Evolutionary conservation across 1,140 invertebrate genomes (phyloP), one percentile per base, ranked within the genome.

Genomic region (Teleopsis dalmanni): DNA sequence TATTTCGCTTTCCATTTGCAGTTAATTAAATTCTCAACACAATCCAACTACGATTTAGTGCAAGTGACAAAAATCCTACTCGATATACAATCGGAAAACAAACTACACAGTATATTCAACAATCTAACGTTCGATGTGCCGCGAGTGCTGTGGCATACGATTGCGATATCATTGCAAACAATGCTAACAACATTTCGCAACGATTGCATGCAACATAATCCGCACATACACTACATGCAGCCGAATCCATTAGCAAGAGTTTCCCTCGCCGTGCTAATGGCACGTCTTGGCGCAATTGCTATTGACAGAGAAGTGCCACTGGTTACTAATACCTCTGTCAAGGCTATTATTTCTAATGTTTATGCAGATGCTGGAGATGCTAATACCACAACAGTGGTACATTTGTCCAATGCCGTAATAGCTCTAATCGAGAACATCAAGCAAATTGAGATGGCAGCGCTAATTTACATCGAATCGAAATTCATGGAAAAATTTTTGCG

Each of bases 141-240:
- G 13, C 52, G 57, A 16, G 43, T 70, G 2, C 26, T 67, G 35
- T 53, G 51, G 3, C 62, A 65, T 19, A 57, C 59, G 29, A 53
- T 70, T 3, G 23, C 55, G 1, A 57, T 55, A n/a, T 55, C 67
- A 2, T 51, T 71, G 14, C 36, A 51, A 21, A 45, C 57, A 19
- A 71, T 71, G 68, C 9, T 65, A 43, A 36, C 47, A 18, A 43
- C 46, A 36, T 71, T 71, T 43, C 56, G 57, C 44, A 59, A 67
- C 44, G 59, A 69, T 33, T 71, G 68, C 57, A 64, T 70, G 25
- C 67, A 70, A 47, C 58, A 65, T 59, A 63, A 66, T 34, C 63
- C 68, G 14, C 68, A 71, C 49, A 65, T 71, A 40, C 65, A 67
- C 56, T 71, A 71, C 51, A 65, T 71, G 60, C 64, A 69, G 42